Evolutionary conservation across 2,797 vertebrate genomes (phyloP), one percentile per base, ranked within the genome.

Genomic region (Phoxinus dragarum): DNA sequence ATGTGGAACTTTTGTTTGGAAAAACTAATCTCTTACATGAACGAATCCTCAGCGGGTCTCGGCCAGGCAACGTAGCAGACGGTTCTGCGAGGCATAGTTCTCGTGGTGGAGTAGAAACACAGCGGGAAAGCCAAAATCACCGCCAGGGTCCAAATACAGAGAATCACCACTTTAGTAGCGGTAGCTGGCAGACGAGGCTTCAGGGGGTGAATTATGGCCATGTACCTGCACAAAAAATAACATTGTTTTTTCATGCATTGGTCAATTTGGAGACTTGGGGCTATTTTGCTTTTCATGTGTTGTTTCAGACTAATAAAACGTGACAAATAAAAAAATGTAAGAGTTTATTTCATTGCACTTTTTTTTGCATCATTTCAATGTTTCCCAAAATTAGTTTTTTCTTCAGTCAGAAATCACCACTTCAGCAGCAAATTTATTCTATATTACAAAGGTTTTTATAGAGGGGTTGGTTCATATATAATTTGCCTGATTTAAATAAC

Each of bases 141-240:
- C 0, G 97, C 97, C 82, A 97, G 90, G 59, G 94, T 93, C 97
- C 97, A 97, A 86, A 97, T 97, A 84, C 96, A 94, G 74, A 93
- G 93, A 67, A 97, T 97, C 81, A 97, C 94, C 52, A 95, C 93
- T 90, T 96, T 97, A 31, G 96, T 97, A 74, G 95, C 95, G 0
- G 95, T 95, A 84, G 97, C 95, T 86, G 97, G 97, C 56, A 97
- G 90, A 67, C 96, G 93, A 40, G 96, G 97, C 82, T 96, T 96
- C 92, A 97, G 86, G 27, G 97, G 97, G 89, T 97, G 95, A 38
- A 97, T 97, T 85, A 97, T 97, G 61, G 96, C 97, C 95, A 97
- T 96, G 75, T 97, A 97, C 89, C 97, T 97, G 87, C 12, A 87
- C n/a, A 75, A 8, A 64, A 5, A 78, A 52, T 66, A 64, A 12